Evolutionary conservation across 2,113 vertebrate genomes (phyloP).

Genomic region (Anthoscopus minutus): DNA sequence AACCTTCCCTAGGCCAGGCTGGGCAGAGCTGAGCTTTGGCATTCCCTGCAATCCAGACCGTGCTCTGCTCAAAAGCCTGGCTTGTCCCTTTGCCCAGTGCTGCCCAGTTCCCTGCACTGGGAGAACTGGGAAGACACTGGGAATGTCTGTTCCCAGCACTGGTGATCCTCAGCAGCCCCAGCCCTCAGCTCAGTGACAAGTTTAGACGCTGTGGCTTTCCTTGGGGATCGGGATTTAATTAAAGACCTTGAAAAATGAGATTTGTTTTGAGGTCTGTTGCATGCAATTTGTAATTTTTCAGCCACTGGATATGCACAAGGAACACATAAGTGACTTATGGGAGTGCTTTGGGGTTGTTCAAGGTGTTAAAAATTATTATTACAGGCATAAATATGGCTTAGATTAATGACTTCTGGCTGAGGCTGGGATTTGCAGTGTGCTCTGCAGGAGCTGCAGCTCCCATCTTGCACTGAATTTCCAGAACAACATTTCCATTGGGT

Average conservation of each 20-base stretch:
- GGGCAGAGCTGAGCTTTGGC: neutral
- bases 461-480: neutral
- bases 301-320: neutral
- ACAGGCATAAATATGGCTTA: neutral
- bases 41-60: rapidly evolving
- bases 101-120: neutral
- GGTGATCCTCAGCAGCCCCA: neutral
- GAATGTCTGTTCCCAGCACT: rapidly evolving
- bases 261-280: neutral
- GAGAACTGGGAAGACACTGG: neutral
- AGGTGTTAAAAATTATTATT: neutral
- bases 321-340: neutral
- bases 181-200: neutral
- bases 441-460: neutral
- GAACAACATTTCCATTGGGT: rapidly evolving
- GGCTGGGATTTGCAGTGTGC: neutral
- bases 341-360: neutral
- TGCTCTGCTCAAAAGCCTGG: no score
- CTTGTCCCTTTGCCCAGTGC: rapidly evolving
- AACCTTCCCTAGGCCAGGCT: neutral
- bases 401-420: neutral
- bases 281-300: neutral
- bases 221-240: neutral
- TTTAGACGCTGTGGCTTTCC: neutral
- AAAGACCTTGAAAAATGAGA: neutral